Conservation (phyloP, 2,888 invertebrate species). For the Xestia rhomboidea region DNA sequence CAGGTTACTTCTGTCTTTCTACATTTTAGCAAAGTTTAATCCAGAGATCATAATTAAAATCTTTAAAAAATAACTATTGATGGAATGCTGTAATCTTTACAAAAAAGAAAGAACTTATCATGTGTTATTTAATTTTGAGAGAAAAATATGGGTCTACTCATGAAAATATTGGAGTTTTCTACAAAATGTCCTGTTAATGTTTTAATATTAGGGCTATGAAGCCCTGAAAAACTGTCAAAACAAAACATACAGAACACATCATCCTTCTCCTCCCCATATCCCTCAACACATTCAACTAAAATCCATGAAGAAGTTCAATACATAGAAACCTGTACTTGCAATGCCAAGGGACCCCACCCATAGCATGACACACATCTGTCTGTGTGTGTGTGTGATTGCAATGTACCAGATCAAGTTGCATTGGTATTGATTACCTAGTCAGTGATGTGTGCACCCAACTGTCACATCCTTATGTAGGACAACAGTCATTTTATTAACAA, state of each 20-base stretch:
- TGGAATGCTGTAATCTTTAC: background rate
- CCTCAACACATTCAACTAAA: background rate
- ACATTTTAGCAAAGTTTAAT: no score
- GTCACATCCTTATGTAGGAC: constrained; percentile 59
- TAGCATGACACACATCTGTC: constrained; percentile 58
- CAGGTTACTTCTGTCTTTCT: no score
- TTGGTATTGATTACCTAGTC: constrained; percentile 68
- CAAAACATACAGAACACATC: no score
- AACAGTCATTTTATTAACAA: background rate
- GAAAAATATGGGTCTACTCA: background rate
- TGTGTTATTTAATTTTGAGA: background rate
- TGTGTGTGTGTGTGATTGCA: constrained; percentile 47
- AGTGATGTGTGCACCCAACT: constrained; percentile 62
- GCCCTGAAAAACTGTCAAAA: no score
- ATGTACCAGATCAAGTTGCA: constrained; percentile 62
- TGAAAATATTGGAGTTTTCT: background rate
- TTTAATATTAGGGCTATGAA: background rate
- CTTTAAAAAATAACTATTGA: background rate
- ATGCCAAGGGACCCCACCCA: constrained; percentile 57
- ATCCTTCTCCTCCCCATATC: no score
- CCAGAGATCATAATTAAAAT: no score
- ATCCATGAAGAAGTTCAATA: background rate
- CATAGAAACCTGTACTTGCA: background rate
- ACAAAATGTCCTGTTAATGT: background rate
- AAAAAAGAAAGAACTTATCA: background rate